Evolutionary conservation across 2,113 vertebrate genomes (phyloP).

Genomic region (Calyptommatus sinebrachiatus): DNA sequence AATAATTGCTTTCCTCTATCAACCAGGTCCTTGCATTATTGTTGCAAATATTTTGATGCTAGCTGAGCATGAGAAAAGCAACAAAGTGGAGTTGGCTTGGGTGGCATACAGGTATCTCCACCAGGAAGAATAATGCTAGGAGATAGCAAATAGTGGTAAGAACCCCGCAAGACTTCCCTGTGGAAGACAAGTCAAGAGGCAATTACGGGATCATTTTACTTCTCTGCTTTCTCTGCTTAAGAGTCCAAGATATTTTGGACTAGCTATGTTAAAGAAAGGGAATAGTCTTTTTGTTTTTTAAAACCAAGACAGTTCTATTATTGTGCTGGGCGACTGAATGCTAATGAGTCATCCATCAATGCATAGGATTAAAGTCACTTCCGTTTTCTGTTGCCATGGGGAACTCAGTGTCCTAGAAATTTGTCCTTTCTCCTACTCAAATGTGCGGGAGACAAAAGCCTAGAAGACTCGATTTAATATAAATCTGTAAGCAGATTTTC

Average conservation of each 20-base stretch:
- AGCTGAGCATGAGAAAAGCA: too few relatives aligned
- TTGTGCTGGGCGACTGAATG: constrained; percentile 38
- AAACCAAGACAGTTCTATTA: constrained; percentile 47
- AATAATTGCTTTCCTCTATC: too few relatives aligned
- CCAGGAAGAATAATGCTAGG: too few relatives aligned
- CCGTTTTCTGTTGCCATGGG: constrained; percentile 54
- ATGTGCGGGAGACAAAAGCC: constrained; percentile 63
- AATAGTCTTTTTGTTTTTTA: constrained; percentile 3
- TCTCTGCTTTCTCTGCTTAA: not conserved
- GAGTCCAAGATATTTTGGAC: not conserved
- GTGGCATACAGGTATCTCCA: too few relatives aligned
- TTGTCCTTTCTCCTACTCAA: constrained; percentile 64
- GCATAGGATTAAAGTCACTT: constrained; percentile 70
- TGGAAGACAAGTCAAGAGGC: too few relatives aligned
- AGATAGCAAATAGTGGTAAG: too few relatives aligned
- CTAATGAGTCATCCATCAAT: constrained; percentile 58
- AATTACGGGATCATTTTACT: not conserved
- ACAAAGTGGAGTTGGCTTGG: too few relatives aligned
- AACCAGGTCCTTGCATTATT: too few relatives aligned
- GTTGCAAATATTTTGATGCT: too few relatives aligned
- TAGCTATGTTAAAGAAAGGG: constrained; percentile 14
- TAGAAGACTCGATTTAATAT: constrained; percentile 43
- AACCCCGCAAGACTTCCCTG: too few relatives aligned
- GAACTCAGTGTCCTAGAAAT: constrained; percentile 62
- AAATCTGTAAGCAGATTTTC: constrained; percentile 70